Base-by-base conservation (phyloP, 2,888 invertebrate genomes). In the Charanyca ferruginea region DNA sequence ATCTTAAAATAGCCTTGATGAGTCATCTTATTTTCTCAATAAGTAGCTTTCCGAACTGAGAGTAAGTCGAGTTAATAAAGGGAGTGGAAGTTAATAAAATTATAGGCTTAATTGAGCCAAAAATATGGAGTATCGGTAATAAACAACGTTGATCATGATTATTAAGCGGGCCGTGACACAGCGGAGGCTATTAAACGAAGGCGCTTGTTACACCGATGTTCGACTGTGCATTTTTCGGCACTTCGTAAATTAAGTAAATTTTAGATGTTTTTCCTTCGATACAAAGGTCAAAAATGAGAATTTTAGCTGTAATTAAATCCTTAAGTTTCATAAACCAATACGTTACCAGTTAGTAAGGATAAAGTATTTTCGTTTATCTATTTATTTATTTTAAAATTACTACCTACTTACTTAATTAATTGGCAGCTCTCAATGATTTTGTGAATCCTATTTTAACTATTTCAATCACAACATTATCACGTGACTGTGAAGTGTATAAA, bases 71-170 rank as follows among this genome's bases (percentile, higher is more conserved):
- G 63, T 75, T 58, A 72, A 63, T 60, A 66, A 58, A 67, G 18
- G 32, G 53, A 55, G 48, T 32, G 59, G 57, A 23, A 73, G 69
- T 78, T 70, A 69, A 74, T 79, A 73, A 72, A 80, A 81, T 81
- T 66, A 79, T 61, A 59, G 66, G 52, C 73, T 69, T 80, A 82
- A 82, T 80, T 77, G 82, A 73, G 67, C 80, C 82, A 70, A 80
- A 81, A 82, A 82, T 80, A 80, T 77, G 58, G 80, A 75, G 73
- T 79, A 81, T 80, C 74, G 71, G 61, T 53, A 66, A 86, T 87
- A 88, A 87, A 86, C 85, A 86, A 87, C 83, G 83, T 77, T 83
- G 83, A 86, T 87, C 85, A 83, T 84, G 84, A 89, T 90, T 88
- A 89, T 87, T 84, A 88, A 87, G 84, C 81, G 85, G 75, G 80